Conservation (phyloP, 2,888 invertebrate species). For the Pterobdella sp. region DNA sequence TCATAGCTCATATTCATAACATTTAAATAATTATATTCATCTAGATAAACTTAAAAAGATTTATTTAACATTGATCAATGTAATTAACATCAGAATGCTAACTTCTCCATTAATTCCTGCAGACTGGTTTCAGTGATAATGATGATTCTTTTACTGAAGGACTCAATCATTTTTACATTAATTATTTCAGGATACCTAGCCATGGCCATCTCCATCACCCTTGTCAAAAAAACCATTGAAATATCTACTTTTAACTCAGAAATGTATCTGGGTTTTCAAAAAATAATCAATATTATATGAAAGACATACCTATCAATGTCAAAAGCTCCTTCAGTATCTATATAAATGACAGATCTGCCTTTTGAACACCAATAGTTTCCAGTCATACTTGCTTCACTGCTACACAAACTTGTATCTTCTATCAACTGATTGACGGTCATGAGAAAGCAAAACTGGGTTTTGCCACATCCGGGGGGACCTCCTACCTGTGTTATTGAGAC, state of each 20-base stretch:
- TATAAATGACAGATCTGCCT: constrained; percentile 41
- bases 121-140: constrained; percentile 40
- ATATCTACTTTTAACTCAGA: too few species aligned
- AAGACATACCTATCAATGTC: constrained; percentile 41
- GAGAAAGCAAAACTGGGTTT: constrained; percentile 46
- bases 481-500: constrained; percentile 39
- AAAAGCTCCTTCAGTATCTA: constrained; percentile 46
- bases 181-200: constrained; percentile 37
- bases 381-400: background rate
- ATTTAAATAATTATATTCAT: too few species aligned
- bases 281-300: too few species aligned
- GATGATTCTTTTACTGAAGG: constrained; percentile 37
- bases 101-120: constrained; percentile 40
- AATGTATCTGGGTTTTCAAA: too few species aligned
- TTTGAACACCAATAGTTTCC: background rate
- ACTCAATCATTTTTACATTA: constrained; percentile 35
- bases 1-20: too few species aligned
- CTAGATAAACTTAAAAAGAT: too few species aligned
- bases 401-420: background rate
- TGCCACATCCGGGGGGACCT: constrained; percentile 46
- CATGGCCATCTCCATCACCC: constrained; percentile 42
- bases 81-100: too few species aligned
- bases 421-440: constrained; percentile 36
- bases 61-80: too few species aligned
- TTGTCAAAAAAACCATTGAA: too few species aligned